phyloP scores from a whole-genome alignment of 2,888 invertebrate genomes.

The Phoronis australis region DNA sequence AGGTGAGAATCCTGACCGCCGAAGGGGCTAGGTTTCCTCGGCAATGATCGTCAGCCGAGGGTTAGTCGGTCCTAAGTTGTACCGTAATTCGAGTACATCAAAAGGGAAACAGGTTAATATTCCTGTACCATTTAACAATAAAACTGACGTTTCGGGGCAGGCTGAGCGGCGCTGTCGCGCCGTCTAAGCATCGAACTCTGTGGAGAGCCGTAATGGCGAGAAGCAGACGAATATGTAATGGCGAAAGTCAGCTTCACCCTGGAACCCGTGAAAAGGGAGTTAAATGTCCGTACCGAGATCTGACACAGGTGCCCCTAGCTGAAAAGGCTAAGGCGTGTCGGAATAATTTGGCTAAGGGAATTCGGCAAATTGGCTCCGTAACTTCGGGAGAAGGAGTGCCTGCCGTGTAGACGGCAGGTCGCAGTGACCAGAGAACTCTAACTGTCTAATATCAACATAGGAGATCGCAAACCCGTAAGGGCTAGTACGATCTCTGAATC shows the following conservation, averaged over 20 bases:
- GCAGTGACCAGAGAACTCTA: slow-evolving; percentile 11
- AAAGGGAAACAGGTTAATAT: slow-evolving; percentile 13
- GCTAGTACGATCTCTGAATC: slow-evolving; percentile 18
- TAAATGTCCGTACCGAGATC: slow-evolving; percentile 7
- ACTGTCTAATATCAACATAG: slow-evolving; percentile 23
- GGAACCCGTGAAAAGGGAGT: slow-evolving; percentile 1
- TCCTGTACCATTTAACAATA: slow-evolving; percentile 7
- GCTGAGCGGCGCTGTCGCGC: no score
- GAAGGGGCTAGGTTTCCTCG: no score
- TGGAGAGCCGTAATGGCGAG: slow-evolving; percentile 1
- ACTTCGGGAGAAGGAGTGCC: slow-evolving; percentile 14
- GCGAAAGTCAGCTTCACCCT: no score
- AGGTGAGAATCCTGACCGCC: no score
- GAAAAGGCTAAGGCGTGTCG: slow-evolving; percentile 10
- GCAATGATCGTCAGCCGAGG: no score
- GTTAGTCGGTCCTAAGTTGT: no score
- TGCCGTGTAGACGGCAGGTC: background rate
- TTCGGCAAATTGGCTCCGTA: slow-evolving; percentile 14
- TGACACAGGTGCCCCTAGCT: slow-evolving; percentile 10
- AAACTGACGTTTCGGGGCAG: no score
- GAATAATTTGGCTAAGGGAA: slow-evolving; percentile 11
- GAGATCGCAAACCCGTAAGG: slow-evolving; percentile 16
- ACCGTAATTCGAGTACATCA: no score
- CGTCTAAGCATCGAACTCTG: no score
- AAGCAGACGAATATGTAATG: no score